Evolutionary conservation across 2,888 invertebrate genomes (phyloP), one percentile per base, ranked within the genome.

Genomic region (Elmis aenea): DNA sequence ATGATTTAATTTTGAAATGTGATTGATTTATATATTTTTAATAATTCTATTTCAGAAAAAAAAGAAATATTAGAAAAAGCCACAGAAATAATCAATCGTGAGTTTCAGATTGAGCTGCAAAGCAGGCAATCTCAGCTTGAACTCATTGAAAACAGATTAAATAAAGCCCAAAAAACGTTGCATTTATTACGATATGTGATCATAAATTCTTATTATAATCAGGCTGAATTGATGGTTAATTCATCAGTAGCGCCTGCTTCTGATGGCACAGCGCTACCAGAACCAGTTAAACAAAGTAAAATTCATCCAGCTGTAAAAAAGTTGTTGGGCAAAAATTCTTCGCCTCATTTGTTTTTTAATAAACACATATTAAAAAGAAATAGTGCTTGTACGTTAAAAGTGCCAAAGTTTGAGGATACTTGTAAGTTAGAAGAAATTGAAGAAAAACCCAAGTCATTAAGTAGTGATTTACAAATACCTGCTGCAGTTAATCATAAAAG

Each of bases 261-360:
- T 39, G 5, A 55, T 27, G 27, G 26, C 8, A 5, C 9, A 13
- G 26, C 10, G 18, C 45, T 54, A 28, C 13, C 24, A 24, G 18
- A 33, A 13, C 30, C 43, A 13, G 54, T 50, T 25, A 48, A 46
- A 25, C 74, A 75, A 49, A 67, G 63, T 11, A 63, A 72, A 3
- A 73, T 89, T 26, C 90, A 90, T 67, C 89, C 89, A 0, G 83
- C 89, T 0, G 68, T 87, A 0, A 81, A 82, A 38, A 83, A 83
- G 53, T 69, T 85, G 6, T 69, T 87, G 1, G 83, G 83, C 3
- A 75, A 77, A 50, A 64, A 68, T 33, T 70, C 76, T 0, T 8
- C 26, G 1, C 10, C 9, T 26, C 26, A 13, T 1, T 11, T 9
- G 9, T 12, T 5, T 26, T 6, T 13, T 12, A 9, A 26, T 5